Conservation (phyloP, 2,888 invertebrate genomes). For the Seira musarum region DNA sequence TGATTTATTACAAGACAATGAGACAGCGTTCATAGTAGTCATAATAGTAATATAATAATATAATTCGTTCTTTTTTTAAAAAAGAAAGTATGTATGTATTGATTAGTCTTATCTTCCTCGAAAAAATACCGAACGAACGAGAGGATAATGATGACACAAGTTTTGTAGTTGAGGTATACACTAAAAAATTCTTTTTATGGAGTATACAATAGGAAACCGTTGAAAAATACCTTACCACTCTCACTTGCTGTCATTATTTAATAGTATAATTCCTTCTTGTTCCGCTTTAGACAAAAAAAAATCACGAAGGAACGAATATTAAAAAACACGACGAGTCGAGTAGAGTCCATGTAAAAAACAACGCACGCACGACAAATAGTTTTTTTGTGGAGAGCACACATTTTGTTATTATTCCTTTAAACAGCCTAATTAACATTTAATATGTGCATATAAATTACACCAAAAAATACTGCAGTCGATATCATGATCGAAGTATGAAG, state of each 20-base stretch:
- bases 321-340: no score
- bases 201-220: background rate
- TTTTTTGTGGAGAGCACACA: constrained; percentile 48
- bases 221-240: background rate
- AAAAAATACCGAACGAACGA: no score
- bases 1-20: constrained; percentile 58
- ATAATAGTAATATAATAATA: constrained; percentile 31
- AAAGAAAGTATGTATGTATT: constrained; percentile 50
- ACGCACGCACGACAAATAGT: background rate
- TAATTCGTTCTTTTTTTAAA: constrained; percentile 49
- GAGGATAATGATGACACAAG: background rate
- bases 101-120: constrained; percentile 54
- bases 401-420: constrained; percentile 22
- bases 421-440: constrained; percentile 32
- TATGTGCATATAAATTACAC: constrained; percentile 46
- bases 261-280: no score
- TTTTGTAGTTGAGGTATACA: no score
- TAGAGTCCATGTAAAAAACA: no score
- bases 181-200: background rate
- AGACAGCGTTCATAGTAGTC: constrained; percentile 44
- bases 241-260: background rate
- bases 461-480: constrained; percentile 47
- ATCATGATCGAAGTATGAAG: no score
- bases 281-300: background rate
- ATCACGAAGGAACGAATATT: background rate